These are phyloP conservation scores for Charina bottae DNA, from an alignment of 2,113 vertebrate genomes.

Conservation along the genomic window DNA sequence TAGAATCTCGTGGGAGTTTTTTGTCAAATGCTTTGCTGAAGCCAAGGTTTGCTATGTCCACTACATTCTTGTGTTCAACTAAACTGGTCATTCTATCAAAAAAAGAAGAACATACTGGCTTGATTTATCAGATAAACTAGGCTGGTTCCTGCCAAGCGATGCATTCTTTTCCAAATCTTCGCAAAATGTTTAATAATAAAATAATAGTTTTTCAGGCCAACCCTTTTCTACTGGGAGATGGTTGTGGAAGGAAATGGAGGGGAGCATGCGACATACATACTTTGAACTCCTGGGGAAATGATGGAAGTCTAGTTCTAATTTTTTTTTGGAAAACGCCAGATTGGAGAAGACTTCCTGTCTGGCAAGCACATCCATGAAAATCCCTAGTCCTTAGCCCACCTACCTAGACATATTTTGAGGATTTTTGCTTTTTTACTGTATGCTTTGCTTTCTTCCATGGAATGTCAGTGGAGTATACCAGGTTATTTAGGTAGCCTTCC, in stretches of 20 bases:
- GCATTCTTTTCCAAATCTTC: not conserved
- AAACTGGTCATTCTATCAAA: not conserved
- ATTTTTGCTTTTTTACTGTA: not conserved
- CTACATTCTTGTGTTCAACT: not conserved
- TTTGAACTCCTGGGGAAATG: not conserved
- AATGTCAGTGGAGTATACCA: not conserved
- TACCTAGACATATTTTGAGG: not conserved
- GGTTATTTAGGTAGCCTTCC: not conserved
- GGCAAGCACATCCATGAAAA: not conserved
- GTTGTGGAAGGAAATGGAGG: not conserved
- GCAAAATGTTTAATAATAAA: not conserved
- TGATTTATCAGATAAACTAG: not conserved
- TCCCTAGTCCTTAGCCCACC: not conserved
- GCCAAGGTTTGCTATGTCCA: not conserved
- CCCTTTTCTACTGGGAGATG: not conserved
- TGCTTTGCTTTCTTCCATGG: too few relatives aligned
- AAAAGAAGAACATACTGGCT: not conserved
- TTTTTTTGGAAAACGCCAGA: not conserved
- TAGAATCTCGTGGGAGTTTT: not conserved
- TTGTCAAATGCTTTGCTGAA: not conserved
- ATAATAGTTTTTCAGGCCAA: not conserved
- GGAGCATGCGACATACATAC: not conserved
- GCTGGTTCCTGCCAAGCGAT: not conserved
- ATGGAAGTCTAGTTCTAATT: not conserved
- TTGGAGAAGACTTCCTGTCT: not conserved